Evolutionary conservation across 2,888 invertebrate genomes (phyloP).

Genomic region (Stenolophus ochropezus): DNA sequence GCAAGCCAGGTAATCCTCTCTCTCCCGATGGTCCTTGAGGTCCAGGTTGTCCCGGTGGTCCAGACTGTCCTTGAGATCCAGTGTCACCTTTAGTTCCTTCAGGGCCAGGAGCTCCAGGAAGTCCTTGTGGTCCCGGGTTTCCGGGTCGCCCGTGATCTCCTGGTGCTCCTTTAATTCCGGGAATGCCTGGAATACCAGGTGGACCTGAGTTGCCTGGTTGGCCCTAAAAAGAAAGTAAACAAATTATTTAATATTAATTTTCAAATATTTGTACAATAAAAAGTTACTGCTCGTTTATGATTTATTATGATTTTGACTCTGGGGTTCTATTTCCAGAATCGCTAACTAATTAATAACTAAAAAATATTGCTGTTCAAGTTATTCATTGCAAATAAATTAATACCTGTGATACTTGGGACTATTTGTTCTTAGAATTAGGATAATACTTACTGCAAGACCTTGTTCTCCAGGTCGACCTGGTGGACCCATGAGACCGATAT

Average conservation of each 20-base stretch:
- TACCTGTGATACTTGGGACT: no score
- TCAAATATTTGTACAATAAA: no score
- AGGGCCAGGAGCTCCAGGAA: conserved; percentile 81
- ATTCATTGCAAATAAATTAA: no score
- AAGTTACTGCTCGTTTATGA: no score
- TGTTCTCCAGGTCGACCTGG: conserved; percentile 86
- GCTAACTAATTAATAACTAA: no score
- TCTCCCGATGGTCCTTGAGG: conserved; percentile 82
- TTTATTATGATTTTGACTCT: no score
- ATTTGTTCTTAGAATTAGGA: background rate
- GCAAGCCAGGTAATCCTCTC: conserved; percentile 78
- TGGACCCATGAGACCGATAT: conserved; percentile 83
- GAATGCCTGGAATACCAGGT: conserved; percentile 81
- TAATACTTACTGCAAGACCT: conserved; percentile 79
- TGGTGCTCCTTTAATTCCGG: conserved; percentile 81
- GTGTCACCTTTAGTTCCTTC: conserved; percentile 86
- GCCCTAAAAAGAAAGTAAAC: conserved; percentile 77
- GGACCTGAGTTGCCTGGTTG: conserved; percentile 81
- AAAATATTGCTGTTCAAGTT: no score
- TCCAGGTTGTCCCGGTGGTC: conserved; percentile 82
- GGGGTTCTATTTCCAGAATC: no score
- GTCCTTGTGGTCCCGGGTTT: conserved; percentile 80
- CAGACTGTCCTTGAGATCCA: conserved; percentile 81
- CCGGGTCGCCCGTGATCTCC: conserved; percentile 84
- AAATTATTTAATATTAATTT: no score